phyloP scores from a whole-genome alignment of 1,140 invertebrate species.

The Hyposmocoma kahamanoa region DNA sequence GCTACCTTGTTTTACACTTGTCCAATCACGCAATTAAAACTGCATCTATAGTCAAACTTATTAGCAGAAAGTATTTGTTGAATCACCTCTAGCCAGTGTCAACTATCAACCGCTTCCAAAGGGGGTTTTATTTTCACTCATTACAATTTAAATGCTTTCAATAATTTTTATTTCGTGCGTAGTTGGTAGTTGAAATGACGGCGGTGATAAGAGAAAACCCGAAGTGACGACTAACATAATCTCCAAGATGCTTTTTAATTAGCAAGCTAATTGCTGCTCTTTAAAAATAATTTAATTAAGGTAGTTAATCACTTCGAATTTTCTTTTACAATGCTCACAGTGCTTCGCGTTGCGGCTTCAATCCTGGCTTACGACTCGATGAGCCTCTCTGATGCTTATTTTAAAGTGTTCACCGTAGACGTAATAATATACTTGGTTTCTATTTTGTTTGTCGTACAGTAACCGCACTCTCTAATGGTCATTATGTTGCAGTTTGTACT shows the following conservation, averaged over 20 bases:
- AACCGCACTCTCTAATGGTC: slow-evolving; percentile 73
- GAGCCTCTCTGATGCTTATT: slow-evolving; percentile 65
- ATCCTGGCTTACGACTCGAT: slow-evolving; percentile 63
- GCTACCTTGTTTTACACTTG: neutral
- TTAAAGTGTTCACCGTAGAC: slow-evolving; percentile 65
- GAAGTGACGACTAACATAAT: slow-evolving; percentile 39
- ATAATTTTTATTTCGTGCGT: slow-evolving; percentile 40
- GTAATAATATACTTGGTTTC: slow-evolving; percentile 68
- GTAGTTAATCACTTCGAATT: slow-evolving; percentile 51
- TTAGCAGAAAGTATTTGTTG: slow-evolving; percentile 34
- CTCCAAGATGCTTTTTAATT: neutral
- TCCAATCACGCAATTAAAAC: neutral
- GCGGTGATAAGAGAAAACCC: slow-evolving; percentile 55
- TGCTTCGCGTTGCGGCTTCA: slow-evolving; percentile 64
- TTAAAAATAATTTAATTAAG: slow-evolving; percentile 7
- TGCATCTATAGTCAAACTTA: slow-evolving; percentile 35
- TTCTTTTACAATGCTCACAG: slow-evolving; percentile 55
- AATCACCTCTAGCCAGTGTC: slow-evolving; percentile 46
- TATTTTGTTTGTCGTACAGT: slow-evolving; percentile 72
- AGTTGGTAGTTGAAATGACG: slow-evolving; percentile 68
- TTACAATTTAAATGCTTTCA: slow-evolving; percentile 42
- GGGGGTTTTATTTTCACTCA: slow-evolving; percentile 40
- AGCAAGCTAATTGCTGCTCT: neutral
- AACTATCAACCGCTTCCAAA: slow-evolving; percentile 65
- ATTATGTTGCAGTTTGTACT: slow-evolving; percentile 74